These are phyloP conservation scores for Agrotis segetum DNA, from an alignment of 2,888 invertebrate genomes.

Conservation along the genomic window DNA sequence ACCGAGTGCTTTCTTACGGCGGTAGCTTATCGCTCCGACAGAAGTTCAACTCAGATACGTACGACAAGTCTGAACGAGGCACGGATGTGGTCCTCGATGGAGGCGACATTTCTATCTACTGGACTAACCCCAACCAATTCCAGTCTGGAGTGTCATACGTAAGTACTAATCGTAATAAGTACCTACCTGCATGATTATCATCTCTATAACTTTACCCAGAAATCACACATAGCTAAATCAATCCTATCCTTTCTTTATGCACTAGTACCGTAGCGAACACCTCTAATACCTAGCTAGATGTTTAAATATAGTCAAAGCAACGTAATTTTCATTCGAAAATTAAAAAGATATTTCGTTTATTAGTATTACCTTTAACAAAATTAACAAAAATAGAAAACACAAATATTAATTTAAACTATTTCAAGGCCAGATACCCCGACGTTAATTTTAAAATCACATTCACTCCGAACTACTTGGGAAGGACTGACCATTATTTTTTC, in stretches of 20 bases:
- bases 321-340: not conserved
- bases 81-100: constrained; percentile 96
- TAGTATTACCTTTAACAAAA: not conserved
- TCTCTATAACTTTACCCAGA: not conserved
- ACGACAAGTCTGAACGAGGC: constrained; percentile 90
- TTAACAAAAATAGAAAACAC: not conserved
- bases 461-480: not conserved
- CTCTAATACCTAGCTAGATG: too few species aligned
- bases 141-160: constrained; percentile 92
- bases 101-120: constrained; percentile 94
- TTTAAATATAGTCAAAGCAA: not conserved
- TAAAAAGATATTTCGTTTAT: not conserved
- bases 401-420: too few species aligned
- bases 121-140: constrained; percentile 92
- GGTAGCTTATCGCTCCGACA: constrained; percentile 95
- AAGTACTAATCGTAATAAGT: constrained; percentile 56
- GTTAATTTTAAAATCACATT: not conserved
- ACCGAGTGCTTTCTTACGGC: constrained; percentile 96
- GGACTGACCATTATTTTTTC: not conserved
- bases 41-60: constrained; percentile 92
- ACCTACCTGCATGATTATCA: not conserved
- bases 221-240: not conserved
- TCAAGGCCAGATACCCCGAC: too few species aligned
- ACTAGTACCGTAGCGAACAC: too few species aligned
- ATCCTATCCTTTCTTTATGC: too few species aligned